phyloP scores from a whole-genome alignment of 1,140 invertebrate species.

The Heliconius hermathena region DNA sequence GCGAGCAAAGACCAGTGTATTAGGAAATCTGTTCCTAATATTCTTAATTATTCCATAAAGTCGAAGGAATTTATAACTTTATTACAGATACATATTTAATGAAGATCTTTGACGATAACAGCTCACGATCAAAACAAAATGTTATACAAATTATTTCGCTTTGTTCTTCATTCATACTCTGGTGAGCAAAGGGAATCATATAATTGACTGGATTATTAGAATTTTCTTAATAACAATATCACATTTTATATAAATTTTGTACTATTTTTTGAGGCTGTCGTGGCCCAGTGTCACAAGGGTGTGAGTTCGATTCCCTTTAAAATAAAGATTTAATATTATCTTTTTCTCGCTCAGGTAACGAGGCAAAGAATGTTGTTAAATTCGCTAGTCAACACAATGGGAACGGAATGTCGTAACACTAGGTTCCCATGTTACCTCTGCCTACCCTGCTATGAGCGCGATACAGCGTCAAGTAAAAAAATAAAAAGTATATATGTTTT shows the following conservation, averaged over 20 bases:
- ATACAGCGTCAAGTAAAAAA: neutral
- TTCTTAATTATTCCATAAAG: neutral
- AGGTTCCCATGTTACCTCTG: too few relatives aligned
- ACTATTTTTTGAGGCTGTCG: too few relatives aligned
- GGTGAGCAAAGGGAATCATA: neutral
- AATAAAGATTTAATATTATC: too few relatives aligned
- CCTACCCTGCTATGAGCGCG: neutral
- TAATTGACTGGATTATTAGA: neutral
- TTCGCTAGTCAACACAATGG: too few relatives aligned
- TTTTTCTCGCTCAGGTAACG: too few relatives aligned
- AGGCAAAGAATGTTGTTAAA: too few relatives aligned
- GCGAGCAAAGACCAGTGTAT: too few relatives aligned
- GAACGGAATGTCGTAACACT: too few relatives aligned
- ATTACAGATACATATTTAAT: neutral
- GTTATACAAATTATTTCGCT: neutral
- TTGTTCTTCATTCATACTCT: neutral
- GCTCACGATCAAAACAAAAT: neutral
- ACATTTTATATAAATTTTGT: neutral
- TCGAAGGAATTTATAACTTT: neutral
- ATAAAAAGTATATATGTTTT: neutral
- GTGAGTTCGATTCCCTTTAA: too few relatives aligned
- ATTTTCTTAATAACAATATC: neutral
- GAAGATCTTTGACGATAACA: neutral
- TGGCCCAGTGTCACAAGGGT: too few relatives aligned
- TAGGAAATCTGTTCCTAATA: too few relatives aligned